Evolutionary conservation across 1,140 invertebrate genomes (phyloP).

Genomic region (Bacillus rossius): DNA sequence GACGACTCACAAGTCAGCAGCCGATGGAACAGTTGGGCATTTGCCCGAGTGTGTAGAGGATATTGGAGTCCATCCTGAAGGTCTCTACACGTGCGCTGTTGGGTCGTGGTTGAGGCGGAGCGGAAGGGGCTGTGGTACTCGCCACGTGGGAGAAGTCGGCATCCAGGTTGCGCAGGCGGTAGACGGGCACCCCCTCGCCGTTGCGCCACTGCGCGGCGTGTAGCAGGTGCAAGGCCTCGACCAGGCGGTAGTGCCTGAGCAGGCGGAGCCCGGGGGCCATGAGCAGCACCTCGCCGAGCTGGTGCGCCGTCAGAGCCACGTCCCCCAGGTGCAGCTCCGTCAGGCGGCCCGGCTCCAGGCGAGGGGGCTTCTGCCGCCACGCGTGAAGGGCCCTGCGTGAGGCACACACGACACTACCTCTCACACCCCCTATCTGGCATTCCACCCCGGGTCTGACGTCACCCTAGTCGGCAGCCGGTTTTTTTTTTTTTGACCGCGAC

Average conservation of each 20-base stretch:
- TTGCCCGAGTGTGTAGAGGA: too few species aligned
- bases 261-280: conserved; percentile 18
- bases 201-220: conserved; percentile 24
- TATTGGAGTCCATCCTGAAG: too few species aligned
- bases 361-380: neutral
- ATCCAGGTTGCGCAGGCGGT: conserved; percentile 29
- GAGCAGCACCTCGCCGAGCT: conserved; percentile 21
- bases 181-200: conserved; percentile 14
- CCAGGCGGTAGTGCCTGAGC: conserved; percentile 31
- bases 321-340: conserved; percentile 27
- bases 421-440: neutral
- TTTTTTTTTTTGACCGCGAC: too few species aligned
- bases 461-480: neutral
- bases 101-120: too few species aligned
- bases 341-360: conserved; percentile 5
- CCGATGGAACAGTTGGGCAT: too few species aligned
- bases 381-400: neutral
- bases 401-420: too few species aligned
- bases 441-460: neutral
- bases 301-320: conserved; percentile 14
- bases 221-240: conserved; percentile 24
- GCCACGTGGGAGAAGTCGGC: conserved; percentile 36
- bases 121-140: neutral
- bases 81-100: too few species aligned
- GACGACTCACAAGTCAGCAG: too few species aligned